These are phyloP conservation scores for Seriola dumerili DNA, from an alignment of 2,113 vertebrate genomes.

Conservation along the genomic window DNA sequence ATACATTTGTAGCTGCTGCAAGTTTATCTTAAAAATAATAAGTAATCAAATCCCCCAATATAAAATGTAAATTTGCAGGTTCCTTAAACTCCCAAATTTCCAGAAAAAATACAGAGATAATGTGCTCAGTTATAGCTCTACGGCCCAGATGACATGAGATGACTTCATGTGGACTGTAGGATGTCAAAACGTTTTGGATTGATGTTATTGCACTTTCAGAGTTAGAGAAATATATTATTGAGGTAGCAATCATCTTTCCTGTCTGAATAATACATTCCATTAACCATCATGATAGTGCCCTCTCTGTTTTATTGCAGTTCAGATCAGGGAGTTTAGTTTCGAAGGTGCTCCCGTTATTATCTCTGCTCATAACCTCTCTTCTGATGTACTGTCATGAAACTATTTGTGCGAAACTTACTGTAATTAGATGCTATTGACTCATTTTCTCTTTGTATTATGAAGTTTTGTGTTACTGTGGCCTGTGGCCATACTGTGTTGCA, in stretches of 20 bases:
- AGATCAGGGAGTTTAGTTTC: conserved; percentile 24
- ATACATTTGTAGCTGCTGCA: too few species aligned
- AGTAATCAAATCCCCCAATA: background rate
- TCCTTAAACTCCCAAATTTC: background rate
- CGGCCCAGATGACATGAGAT: background rate
- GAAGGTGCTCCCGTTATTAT: background rate
- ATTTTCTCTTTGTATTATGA: conserved; percentile 55
- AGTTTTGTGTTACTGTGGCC: conserved; percentile 69
- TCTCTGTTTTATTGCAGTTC: conserved; percentile 21
- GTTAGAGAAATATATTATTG: conserved; percentile 51
- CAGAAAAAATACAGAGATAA: background rate
- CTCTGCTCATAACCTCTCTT: background rate
- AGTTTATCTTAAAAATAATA: too few species aligned
- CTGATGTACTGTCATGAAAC: conserved; percentile 16
- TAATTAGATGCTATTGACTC: conserved; percentile 69
- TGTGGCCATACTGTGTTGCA: conserved; percentile 31
- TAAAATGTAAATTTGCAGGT: background rate
- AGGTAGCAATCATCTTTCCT: conserved; percentile 34
- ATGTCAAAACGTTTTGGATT: background rate
- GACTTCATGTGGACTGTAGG: background rate
- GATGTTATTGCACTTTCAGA: background rate
- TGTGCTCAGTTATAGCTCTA: background rate
- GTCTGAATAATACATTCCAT: conserved; percentile 70
- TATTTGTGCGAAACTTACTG: conserved; percentile 46
- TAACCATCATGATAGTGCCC: conserved; percentile 16